Conservation (phyloP, 2,113 vertebrate genomes). For the Chloropsis hardwickii region DNA sequence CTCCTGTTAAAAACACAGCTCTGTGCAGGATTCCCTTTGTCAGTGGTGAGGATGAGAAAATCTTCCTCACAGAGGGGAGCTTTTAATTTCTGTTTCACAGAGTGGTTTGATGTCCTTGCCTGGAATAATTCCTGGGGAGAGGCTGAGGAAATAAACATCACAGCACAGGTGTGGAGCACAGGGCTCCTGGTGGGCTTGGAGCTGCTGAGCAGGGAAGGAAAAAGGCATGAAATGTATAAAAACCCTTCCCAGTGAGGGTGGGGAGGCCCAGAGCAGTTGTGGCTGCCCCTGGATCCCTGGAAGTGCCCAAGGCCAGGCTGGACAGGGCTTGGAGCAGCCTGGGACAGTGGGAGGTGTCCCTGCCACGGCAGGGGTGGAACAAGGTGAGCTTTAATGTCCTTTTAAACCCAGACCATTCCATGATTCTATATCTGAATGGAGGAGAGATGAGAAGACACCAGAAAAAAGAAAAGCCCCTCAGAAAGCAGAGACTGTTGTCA, state of each 20-base stretch:
- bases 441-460: background rate
- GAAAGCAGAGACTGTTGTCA: background rate
- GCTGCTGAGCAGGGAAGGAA: background rate
- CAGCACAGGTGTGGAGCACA: background rate
- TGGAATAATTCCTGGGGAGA: background rate
- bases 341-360: background rate
- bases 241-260: background rate
- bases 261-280: background rate
- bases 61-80: background rate
- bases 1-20: background rate
- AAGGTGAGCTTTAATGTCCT: background rate
- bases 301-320: background rate
- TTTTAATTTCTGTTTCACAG: background rate
- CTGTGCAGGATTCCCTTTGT: background rate
- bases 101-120: background rate
- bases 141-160: background rate
- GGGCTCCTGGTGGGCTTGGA: background rate
- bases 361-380: background rate
- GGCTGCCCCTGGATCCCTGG: background rate
- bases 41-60: background rate
- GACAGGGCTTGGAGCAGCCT: background rate
- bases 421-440: background rate
- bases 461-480: background rate
- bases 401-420: background rate
- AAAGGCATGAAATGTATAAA: background rate